Evolutionary conservation across 2,113 vertebrate species (phyloP).

Genomic region (Nematolebias whitei): DNA sequence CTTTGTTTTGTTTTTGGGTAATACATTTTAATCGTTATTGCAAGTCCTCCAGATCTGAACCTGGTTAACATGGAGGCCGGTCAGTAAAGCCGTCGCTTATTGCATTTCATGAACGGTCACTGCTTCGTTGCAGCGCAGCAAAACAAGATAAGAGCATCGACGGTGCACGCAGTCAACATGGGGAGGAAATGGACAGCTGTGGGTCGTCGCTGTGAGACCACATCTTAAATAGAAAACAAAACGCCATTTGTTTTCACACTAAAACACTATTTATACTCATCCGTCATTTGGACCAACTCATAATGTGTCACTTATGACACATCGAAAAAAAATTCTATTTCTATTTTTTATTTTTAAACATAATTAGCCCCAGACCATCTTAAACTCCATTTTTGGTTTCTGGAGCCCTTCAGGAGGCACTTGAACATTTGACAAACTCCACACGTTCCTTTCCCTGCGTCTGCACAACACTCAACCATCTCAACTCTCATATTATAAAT

Average conservation of each 20-base stretch:
- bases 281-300: slow-evolving; percentile 12
- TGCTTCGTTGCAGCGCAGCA: slow-evolving; percentile 34
- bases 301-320: slow-evolving; percentile 29
- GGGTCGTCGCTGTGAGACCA: slow-evolving; percentile 18
- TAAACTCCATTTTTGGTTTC: slow-evolving; percentile 23
- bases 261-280: not conserved
- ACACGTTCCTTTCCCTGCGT: slow-evolving; percentile 22
- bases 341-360: not conserved
- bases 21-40: slow-evolving; percentile 42
- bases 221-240: slow-evolving; percentile 20
- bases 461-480: slow-evolving; percentile 13
- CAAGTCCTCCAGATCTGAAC: slow-evolving; percentile 34
- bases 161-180: slow-evolving; percentile 36
- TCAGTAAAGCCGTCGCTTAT: slow-evolving; percentile 60
- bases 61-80: slow-evolving; percentile 17
- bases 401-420: slow-evolving; percentile 63
- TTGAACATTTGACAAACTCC: slow-evolving; percentile 44
- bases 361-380: slow-evolving; percentile 34
- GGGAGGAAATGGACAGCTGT: slow-evolving; percentile 57
- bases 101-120: slow-evolving; percentile 53
- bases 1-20: slow-evolving; percentile 39
- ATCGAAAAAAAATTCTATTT: slow-evolving; percentile 11
- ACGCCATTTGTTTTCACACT: slow-evolving; percentile 9
- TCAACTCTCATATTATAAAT: slow-evolving; percentile 10
- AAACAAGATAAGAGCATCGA: slow-evolving; percentile 34